Base-by-base conservation (phyloP, 2,888 invertebrate genomes). In the Hirtodrosophila trivittata region DNA sequence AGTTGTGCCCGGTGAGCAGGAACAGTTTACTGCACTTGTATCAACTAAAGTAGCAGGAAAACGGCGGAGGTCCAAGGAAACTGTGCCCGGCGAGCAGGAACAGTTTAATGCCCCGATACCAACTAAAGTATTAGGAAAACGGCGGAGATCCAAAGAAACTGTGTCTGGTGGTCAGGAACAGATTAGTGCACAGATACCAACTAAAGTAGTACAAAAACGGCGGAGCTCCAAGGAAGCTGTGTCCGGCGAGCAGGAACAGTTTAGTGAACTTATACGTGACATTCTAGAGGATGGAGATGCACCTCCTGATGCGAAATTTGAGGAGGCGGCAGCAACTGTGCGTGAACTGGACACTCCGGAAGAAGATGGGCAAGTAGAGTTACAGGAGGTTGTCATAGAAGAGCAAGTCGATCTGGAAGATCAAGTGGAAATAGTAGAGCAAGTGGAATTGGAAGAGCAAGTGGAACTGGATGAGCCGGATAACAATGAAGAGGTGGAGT, bases 201-300 rank as follows among this genome's bases (percentile, higher is more conserved):
- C n/a, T n/a, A n/a, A n/a, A n/a, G 8, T 0, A 3, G 35, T 1
- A 1, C 32, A 9, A 0, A 66, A 46, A 7, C 8, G 5, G 6
- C 9, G 13, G 5, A 28, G 10, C 1, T 12, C 45, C 0, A 75
- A 49, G 8, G 59, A 65, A 6, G 8, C 32, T 0, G 2, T 18
- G 0, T 1, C 46, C 1, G 75, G 41, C 0, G 78, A 82, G 1
- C 78, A 75, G 47, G 73, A 81, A 30, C 73, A 81, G 30, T 66
- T 70, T 6, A 58, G 56, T 21, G 60, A 52, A 0, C 51, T 80
- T 0, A 66, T 80, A n/a, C 62, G 73, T 3, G 80, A 80, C 10
- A 83, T 86, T 3, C 38, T 80, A 0, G 55, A 62, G 1, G 78
- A 83, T 0, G 78, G 65, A 18, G 67, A 72, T 1, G 9, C 28